Conservation (phyloP, 2,113 vertebrate species). For the Heptranchias perlo region DNA sequence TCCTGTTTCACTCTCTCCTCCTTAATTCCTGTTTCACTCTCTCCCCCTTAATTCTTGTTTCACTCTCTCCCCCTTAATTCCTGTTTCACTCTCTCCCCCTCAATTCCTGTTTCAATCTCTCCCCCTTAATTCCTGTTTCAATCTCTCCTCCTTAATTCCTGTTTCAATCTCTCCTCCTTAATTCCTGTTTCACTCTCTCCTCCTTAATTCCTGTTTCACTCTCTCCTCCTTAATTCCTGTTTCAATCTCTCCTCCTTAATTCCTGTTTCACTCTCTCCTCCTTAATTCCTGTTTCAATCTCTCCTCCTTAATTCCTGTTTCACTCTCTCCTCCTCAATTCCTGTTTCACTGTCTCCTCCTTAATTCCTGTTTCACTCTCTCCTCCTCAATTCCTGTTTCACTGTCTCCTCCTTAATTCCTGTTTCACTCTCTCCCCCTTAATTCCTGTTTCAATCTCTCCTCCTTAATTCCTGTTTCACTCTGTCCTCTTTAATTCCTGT, state of each 20-base stretch:
- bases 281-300: not conserved
- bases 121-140: too few species aligned
- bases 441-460: not conserved
- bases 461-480: not conserved
- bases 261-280: not conserved
- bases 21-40: too few species aligned
- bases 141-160: conserved; percentile 2
- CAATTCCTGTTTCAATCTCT: not conserved
- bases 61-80: too few species aligned
- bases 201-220: not conserved
- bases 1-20: too few species aligned
- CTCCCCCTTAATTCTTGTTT: too few species aligned
- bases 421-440: not conserved
- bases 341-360: not conserved
- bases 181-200: not conserved
- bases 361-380: not conserved
- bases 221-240: not conserved
- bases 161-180: not conserved
- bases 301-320: too few species aligned
- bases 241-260: not conserved
- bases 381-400: too few species aligned
- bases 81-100: not conserved
- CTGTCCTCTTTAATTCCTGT: too few species aligned
- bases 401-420: too few species aligned
- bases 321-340: too few species aligned